These are phyloP conservation scores for Coluber constrictor DNA, from an alignment of 2,797 vertebrate species.

Conservation along the genomic window DNA sequence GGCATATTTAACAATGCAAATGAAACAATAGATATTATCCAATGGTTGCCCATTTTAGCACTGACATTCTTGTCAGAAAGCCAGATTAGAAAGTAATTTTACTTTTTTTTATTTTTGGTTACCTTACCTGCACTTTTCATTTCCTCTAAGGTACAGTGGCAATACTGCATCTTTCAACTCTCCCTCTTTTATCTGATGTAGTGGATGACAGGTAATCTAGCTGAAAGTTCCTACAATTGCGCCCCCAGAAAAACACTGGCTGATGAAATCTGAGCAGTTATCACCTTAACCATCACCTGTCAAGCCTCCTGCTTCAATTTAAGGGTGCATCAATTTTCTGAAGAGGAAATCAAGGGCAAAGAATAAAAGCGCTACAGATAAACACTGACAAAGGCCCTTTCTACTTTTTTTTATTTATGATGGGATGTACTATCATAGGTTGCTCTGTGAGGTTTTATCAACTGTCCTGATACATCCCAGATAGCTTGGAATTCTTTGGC, in stretches of 20 bases:
- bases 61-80: constrained; percentile 67
- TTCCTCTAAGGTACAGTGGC: constrained; percentile 81
- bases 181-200: constrained; percentile 91
- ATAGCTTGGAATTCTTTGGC: constrained; percentile 90
- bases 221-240: constrained; percentile 99
- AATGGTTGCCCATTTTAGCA: constrained; percentile 57
- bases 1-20: constrained; percentile 68
- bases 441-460: constrained; percentile 90
- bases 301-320: constrained; percentile 98
- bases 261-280: constrained; percentile 99
- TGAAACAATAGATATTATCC: constrained; percentile 62
- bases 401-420: constrained; percentile 94
- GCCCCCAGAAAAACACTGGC: constrained; percentile 85
- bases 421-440: constrained; percentile 94
- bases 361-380: constrained; percentile 98
- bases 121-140: constrained; percentile 82
- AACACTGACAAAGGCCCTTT: constrained; percentile 98
- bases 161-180: constrained; percentile 87
- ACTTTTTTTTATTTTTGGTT: constrained; percentile 63
- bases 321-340: constrained; percentile 99
- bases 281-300: constrained; percentile 99
- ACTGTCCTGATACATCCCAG: constrained; percentile 95
- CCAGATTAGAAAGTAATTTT: constrained; percentile 76
- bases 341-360: constrained; percentile 99
- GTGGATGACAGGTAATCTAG: constrained; percentile 97